Evolutionary conservation across 2,113 vertebrate genomes (phyloP).

Genomic region (Erythrolamprus reginae): DNA sequence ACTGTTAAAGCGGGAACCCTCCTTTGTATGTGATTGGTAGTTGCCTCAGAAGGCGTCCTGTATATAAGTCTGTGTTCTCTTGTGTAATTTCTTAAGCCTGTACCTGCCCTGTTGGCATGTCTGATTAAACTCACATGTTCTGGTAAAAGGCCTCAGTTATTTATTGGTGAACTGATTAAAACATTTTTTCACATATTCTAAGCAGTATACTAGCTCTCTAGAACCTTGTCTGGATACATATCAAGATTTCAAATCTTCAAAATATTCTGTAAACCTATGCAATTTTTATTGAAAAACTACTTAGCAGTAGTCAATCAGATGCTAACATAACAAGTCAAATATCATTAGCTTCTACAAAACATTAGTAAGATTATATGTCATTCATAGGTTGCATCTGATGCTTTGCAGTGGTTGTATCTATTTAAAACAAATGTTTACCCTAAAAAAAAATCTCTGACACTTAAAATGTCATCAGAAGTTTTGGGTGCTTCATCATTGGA

Average conservation of each 20-base stretch:
- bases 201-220: neutral
- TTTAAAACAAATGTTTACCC: neutral
- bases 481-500: too few species aligned
- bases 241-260: neutral
- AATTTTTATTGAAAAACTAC: neutral
- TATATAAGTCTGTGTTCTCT: too few species aligned
- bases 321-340: neutral
- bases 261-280: neutral
- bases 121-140: too few species aligned
- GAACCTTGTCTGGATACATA: neutral
- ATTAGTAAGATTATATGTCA: neutral
- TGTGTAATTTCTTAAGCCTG: too few species aligned
- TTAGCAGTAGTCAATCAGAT: neutral
- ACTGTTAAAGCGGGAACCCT: too few species aligned
- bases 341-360: neutral
- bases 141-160: too few species aligned
- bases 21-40: too few species aligned
- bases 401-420: neutral
- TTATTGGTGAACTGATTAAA: neutral
- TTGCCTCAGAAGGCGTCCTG: too few species aligned
- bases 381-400: neutral
- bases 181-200: neutral
- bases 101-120: too few species aligned
- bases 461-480: neutral
- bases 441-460: neutral